These are phyloP conservation scores for Aphodius granarius DNA, from an alignment of 2,888 invertebrate genomes.

Conservation along the genomic window DNA sequence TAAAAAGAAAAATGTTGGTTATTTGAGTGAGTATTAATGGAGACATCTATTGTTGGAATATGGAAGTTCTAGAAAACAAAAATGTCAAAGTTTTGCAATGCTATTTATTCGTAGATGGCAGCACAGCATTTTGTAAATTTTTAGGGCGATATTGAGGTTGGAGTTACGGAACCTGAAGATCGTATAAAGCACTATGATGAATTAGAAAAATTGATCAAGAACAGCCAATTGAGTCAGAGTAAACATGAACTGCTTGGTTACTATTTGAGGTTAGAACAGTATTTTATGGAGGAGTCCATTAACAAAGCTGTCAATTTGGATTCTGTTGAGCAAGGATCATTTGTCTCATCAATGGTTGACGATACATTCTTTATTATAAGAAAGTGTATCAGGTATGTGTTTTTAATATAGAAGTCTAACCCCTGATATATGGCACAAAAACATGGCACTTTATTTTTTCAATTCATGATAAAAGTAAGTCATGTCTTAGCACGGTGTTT, in stretches of 20 bases:
- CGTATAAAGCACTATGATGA: constrained; percentile 55
- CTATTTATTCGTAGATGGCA: neutral
- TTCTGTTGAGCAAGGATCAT: constrained; percentile 68
- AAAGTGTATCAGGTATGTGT: constrained; percentile 81
- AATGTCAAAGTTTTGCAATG: neutral
- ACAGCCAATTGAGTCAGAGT: constrained; percentile 72
- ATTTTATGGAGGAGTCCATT: constrained; percentile 93
- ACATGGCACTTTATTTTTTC: no score
- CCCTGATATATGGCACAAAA: no score
- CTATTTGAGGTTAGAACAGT: constrained; percentile 91
- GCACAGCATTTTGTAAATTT: constrained; percentile 29
- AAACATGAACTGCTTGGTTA: constrained; percentile 84
- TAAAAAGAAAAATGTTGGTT: neutral
- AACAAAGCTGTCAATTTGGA: constrained; percentile 87
- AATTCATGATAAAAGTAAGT: no score
- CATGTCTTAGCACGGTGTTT: no score
- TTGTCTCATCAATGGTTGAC: constrained; percentile 92
- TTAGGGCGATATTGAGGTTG: constrained; percentile 66
- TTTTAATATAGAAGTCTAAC: no score
- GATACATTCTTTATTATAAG: constrained; percentile 97
- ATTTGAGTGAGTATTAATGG: constrained; percentile 7
- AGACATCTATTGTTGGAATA: neutral
- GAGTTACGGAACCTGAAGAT: constrained; percentile 57
- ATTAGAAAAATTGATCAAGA: constrained; percentile 68
- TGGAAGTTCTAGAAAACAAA: no score